Conservation (phyloP, 2,797 vertebrate genomes). For the Chelon labrosus region DNA sequence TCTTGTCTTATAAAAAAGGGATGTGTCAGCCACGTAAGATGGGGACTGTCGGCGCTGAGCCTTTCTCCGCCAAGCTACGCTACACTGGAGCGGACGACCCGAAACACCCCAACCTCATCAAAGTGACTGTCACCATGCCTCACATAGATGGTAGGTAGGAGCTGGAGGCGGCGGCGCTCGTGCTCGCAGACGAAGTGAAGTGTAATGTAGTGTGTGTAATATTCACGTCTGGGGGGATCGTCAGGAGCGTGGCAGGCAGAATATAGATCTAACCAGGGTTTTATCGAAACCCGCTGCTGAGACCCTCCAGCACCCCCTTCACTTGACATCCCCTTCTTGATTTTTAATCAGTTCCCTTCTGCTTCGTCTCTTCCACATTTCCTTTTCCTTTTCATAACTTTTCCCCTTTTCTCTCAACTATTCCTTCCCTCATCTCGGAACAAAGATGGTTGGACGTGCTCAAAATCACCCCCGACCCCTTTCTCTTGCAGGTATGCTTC, state of each 20-base stretch:
- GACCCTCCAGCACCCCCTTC: conserved; percentile 53
- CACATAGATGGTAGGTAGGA: conserved; percentile 91
- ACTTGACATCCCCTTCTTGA: conserved; percentile 67
- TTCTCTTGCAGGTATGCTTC: conserved; percentile 89
- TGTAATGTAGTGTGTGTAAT: conserved; percentile 69
- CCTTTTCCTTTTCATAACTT: conserved; percentile 22
- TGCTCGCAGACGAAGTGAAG: conserved; percentile 56
- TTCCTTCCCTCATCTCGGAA: conserved; percentile 24
- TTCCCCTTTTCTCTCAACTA: conserved; percentile 5
- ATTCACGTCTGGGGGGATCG: conserved; percentile 60
- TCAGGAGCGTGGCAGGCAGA: conserved; percentile 64
- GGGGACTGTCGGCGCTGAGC: conserved; percentile 93
- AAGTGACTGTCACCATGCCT: conserved; percentile 94
- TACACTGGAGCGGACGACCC: conserved; percentile 92
- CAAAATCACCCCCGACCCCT: conserved; percentile 15
- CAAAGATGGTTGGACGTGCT: conserved; percentile 7
- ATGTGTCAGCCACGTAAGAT: conserved; percentile 92
- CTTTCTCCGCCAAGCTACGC: conserved; percentile 94
- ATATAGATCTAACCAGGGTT: conserved; percentile 60
- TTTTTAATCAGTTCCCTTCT: conserved; percentile 71
- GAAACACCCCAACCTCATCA: conserved; percentile 91
- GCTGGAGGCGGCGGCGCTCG: conserved; percentile 60
- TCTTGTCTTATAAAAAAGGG: conserved; percentile 76
- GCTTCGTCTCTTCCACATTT: conserved; percentile 48
- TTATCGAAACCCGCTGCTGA: conserved; percentile 42